Evolutionary conservation across 2,888 invertebrate genomes (phyloP).

Genomic region (Platyscelio sp.): DNA sequence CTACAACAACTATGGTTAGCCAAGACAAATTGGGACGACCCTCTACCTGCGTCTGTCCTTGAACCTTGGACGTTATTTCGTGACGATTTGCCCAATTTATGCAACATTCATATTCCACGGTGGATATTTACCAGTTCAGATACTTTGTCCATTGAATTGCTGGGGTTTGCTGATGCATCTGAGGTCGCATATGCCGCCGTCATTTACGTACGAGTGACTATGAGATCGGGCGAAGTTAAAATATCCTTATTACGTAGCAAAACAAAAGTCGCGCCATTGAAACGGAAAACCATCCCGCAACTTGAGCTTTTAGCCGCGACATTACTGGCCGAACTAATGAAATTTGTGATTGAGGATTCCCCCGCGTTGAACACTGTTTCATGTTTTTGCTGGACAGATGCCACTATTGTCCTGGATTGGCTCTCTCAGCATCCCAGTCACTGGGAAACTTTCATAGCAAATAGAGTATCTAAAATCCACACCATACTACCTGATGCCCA

Average conservation of each 20-base stretch:
- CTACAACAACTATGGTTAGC: slow-evolving; percentile 3
- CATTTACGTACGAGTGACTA: background rate
- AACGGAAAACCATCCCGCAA: slow-evolving; percentile 10
- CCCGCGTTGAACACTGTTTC: background rate
- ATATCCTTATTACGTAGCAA: slow-evolving; percentile 6
- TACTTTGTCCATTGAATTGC: background rate
- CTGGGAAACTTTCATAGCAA: slow-evolving; percentile 14
- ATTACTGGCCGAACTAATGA: background rate
- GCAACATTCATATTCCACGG: background rate
- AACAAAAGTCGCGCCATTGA: slow-evolving; percentile 29
- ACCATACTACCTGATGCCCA: background rate
- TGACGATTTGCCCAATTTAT: background rate
- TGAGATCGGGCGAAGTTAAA: background rate
- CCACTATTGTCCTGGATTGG: slow-evolving; percentile 34
- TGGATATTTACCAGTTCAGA: background rate
- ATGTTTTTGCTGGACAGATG: slow-evolving; percentile 25
- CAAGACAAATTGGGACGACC: slow-evolving; percentile 1
- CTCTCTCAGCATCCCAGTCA: background rate
- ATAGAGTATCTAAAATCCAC: slow-evolving; percentile 17
- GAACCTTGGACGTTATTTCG: background rate
- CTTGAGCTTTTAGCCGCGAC: slow-evolving; percentile 18
- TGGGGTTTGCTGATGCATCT: slow-evolving; percentile 29
- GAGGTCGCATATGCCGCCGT: slow-evolving; percentile 23
- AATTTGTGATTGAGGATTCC: background rate
- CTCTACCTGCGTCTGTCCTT: background rate